Evolutionary conservation across 2,113 vertebrate genomes (phyloP), one percentile per base, ranked within the genome.

Genomic region (Misgurnus mizolepis): DNA sequence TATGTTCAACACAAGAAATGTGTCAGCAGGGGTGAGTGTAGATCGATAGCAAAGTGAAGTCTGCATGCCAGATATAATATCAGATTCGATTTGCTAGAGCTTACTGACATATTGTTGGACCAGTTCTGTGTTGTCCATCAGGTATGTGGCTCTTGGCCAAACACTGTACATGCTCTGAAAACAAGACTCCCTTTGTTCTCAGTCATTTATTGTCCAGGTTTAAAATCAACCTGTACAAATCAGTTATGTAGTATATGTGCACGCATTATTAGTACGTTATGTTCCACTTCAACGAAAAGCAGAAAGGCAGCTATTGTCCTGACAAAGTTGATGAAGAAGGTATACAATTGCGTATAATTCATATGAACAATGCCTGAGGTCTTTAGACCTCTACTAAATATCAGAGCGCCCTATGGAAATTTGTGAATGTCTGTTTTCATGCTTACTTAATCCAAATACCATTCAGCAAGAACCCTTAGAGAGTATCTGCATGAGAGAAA

Each of bases 61-160:
- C 53, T 83, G 70, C 66, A 75, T 86, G 89, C 89, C 88, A 87
- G 87, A 79, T 89, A 80, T 81, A 88, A 85, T 80, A 88, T 49
- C 81, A 79, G 79, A 78, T 76, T 56, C 80, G 68, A 86, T 85
- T 80, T 71, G 72, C 80, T 86, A 55, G 88, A 82, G 85, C 56
- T 49, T 45, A 62, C 80, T 83, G 88, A 90, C 88, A 85, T 76
- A 69, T 88, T 88, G 86, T 85, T 88, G 89, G 88, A 87, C 78
- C 75, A 67, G 83, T 77, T 66, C 76, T 68, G 7, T 55, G 43
- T 58, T 87, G 83, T 87, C 86, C 78, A 77, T 89, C 88, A 84
- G 66, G 76, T 53, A 3, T 18, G 0, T 84, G 85, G 85, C 85
- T 83, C 9, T 0, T 4, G 43, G 85, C 76, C 87, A 87, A 81